phyloP scores from a whole-genome alignment of 2,888 invertebrate species.

The Pycnomerus fuliginosus region DNA sequence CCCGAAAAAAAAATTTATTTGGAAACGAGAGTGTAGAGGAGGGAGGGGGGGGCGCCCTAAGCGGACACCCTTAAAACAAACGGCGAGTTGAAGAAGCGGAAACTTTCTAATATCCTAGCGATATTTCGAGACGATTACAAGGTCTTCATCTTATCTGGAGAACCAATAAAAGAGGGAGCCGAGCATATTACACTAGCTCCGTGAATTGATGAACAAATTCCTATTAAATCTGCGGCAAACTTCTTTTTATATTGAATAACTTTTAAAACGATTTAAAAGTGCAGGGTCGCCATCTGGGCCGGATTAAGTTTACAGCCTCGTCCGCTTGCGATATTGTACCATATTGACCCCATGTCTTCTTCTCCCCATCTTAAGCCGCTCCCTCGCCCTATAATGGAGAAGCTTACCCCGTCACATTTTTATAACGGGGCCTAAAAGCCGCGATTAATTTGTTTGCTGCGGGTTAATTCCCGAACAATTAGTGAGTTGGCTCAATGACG shows the following conservation, averaged over 20 bases:
- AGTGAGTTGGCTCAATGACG: constrained; percentile 39
- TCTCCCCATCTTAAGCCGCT: constrained; percentile 20
- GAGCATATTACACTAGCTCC: constrained; percentile 45
- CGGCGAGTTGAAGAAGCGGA: constrained; percentile 22
- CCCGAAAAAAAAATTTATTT: too few relatives aligned
- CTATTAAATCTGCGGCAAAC: constrained; percentile 54
- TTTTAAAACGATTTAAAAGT: constrained; percentile 54
- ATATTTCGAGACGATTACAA: constrained; percentile 36
- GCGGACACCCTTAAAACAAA: constrained; percentile 8
- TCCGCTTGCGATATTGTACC: constrained; percentile 36
- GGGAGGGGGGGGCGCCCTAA: constrained; percentile 2
- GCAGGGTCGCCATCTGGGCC: constrained; percentile 51
- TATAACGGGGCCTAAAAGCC: constrained; percentile 47
- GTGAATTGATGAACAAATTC: constrained; percentile 57
- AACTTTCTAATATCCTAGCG: constrained; percentile 38
- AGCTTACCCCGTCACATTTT: constrained; percentile 48
- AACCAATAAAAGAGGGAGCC: constrained; percentile 41
- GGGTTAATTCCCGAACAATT: constrained; percentile 51
- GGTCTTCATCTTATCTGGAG: constrained; percentile 35
- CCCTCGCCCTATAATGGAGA: constrained; percentile 28
- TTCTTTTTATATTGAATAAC: constrained; percentile 56
- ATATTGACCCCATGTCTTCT: constrained; percentile 37
- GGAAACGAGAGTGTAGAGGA: too few relatives aligned
- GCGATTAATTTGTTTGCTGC: constrained; percentile 51
- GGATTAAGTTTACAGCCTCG: constrained; percentile 52